A percentile compares a stretch with the other conserved stretches of the same genome.
Conservation (phyloP, 2,113 vertebrate genomes). For the Caranx melampygus region DNA sequence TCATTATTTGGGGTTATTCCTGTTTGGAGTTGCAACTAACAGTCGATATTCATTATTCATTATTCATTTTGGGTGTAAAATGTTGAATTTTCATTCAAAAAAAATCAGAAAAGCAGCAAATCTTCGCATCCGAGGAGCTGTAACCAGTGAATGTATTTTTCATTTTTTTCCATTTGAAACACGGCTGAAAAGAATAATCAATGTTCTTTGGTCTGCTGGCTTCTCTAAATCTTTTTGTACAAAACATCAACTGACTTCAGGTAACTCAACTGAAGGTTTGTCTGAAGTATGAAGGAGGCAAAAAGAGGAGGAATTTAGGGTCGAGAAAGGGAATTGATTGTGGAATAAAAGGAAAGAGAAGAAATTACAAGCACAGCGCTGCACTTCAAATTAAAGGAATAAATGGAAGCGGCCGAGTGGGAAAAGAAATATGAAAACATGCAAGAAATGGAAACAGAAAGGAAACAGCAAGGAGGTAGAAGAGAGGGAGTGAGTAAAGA, state of each 20-base stretch:
- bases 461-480: slow-evolving; percentile 11
- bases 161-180: background rate
- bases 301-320: background rate
- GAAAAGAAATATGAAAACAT: slow-evolving; percentile 1
- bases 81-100: background rate
- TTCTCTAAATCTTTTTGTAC: background rate
- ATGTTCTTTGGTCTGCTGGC: background rate
- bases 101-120: background rate
- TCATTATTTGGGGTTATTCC: too few relatives aligned
- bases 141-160: background rate
- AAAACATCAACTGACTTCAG: background rate
- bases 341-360: slow-evolving; percentile 20
- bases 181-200: background rate
- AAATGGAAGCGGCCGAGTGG: slow-evolving; percentile 1
- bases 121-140: background rate
- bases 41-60: too few relatives aligned
- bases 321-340: slow-evolving; percentile 7
- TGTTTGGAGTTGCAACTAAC: too few relatives aligned
- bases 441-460: slow-evolving; percentile 26
- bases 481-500: slow-evolving; percentile 28
- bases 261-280: background rate
- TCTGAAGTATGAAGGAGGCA: slow-evolving; percentile 9
- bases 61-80: too few relatives aligned
- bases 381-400: slow-evolving; percentile 8
- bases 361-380: slow-evolving; percentile 37